A percentile compares a stretch with the other conserved stretches of the same genome.
These are phyloP conservation scores for Beris morrisii DNA, from an alignment of 2,888 invertebrate genomes.

Conservation along the genomic window DNA sequence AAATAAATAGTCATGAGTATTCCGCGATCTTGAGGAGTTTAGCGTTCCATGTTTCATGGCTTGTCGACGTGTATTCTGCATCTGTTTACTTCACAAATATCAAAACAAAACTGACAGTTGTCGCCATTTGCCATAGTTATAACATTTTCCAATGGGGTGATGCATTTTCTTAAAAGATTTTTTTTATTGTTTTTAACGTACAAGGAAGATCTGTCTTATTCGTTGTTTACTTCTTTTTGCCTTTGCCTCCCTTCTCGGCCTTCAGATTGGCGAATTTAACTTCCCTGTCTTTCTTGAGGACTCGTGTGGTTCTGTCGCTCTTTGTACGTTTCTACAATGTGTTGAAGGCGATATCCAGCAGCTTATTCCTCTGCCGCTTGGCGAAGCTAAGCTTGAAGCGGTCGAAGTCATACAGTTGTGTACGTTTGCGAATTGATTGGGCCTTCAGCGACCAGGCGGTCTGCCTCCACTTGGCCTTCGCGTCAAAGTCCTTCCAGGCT, in stretches of 20 bases:
- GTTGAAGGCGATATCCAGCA: conserved; percentile 76
- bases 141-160: too few relatives aligned
- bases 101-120: too few relatives aligned
- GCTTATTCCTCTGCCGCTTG: conserved; percentile 81
- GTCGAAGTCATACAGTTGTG: conserved; percentile 89
- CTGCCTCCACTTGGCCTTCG: conserved; percentile 85
- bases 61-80: too few relatives aligned
- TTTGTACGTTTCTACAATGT: conserved; percentile 70
- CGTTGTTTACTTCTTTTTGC: conserved; percentile 58
- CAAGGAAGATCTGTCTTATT: neutral
- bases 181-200: conserved; percentile 15
- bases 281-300: conserved; percentile 55
- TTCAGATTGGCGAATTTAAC: conserved; percentile 52
- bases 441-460: conserved; percentile 91
- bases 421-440: conserved; percentile 81
- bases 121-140: too few relatives aligned
- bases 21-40: too few relatives aligned
- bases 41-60: too few relatives aligned
- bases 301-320: conserved; percentile 60
- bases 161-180: neutral
- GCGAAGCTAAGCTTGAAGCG: conserved; percentile 93
- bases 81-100: too few relatives aligned
- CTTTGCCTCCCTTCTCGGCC: conserved; percentile 57
- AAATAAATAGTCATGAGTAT: too few relatives aligned
- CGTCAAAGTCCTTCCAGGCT: conserved; percentile 83